These are phyloP conservation scores for Spicauda simplicius DNA, from an alignment of 2,888 invertebrate species.

Conservation along the genomic window DNA sequence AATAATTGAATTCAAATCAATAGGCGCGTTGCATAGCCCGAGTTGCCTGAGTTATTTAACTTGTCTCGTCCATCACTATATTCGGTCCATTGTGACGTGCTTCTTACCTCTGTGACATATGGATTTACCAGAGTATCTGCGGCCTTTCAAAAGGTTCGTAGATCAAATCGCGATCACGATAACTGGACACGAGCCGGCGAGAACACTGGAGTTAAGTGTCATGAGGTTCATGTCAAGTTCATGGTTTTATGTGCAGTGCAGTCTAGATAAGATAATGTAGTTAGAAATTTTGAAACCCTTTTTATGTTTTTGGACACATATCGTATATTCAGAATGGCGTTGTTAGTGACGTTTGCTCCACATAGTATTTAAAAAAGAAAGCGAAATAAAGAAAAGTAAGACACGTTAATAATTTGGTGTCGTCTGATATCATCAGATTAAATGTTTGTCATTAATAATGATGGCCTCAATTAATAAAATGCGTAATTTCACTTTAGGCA, in stretches of 20 bases:
- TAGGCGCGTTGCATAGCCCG: too few relatives aligned
- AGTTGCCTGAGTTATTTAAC: too few relatives aligned
- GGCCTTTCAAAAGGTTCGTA: constrained; percentile 25
- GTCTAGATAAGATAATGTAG: background rate
- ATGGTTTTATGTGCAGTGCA: constrained; percentile 1
- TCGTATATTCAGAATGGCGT: too few relatives aligned
- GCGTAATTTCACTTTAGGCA: too few relatives aligned
- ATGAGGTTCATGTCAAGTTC: constrained; percentile 17
- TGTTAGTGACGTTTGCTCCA: too few relatives aligned
- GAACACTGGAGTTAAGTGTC: constrained; percentile 15
- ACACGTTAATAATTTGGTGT: too few relatives aligned
- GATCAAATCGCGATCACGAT: constrained; percentile 36
- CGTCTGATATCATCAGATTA: too few relatives aligned
- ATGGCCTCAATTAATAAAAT: too few relatives aligned
- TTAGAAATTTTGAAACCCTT: background rate
- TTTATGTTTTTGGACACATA: background rate
- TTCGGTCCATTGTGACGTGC: constrained; percentile 75
- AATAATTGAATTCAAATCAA: too few relatives aligned
- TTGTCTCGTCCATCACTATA: constrained; percentile 47
- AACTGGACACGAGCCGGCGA: constrained; percentile 28
- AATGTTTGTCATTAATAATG: too few relatives aligned
- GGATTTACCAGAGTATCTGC: constrained; percentile 46
- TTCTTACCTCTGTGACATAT: constrained; percentile 58
- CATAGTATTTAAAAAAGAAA: too few relatives aligned
- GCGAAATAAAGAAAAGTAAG: too few relatives aligned